These are phyloP conservation scores for Paramormyrops hopkinsi DNA, from an alignment of 2,797 vertebrate genomes.

Conservation along the genomic window DNA sequence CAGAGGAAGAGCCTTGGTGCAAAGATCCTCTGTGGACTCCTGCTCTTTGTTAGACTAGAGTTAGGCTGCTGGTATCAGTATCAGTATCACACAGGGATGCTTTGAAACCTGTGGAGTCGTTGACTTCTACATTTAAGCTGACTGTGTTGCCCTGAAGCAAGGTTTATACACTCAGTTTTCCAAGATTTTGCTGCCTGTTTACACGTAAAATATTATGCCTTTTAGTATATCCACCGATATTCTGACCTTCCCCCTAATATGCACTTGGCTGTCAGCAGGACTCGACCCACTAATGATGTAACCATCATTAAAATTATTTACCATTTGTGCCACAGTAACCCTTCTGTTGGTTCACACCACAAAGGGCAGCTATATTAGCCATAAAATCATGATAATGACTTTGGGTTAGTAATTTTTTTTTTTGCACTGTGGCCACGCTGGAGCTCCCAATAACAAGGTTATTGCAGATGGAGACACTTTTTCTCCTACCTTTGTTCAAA, in stretches of 20 bases:
- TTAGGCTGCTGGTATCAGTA: neutral
- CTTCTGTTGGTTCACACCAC: neutral
- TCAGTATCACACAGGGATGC: conserved; percentile 3
- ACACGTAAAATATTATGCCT: neutral
- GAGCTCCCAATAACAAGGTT: conserved; percentile 82
- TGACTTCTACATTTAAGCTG: neutral
- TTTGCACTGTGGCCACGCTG: conserved; percentile 85
- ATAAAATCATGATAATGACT: neutral
- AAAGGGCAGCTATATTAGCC: neutral
- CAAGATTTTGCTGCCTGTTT: neutral
- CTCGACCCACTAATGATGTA: neutral
- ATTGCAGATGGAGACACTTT: conserved; percentile 72
- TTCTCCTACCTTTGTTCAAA: neutral
- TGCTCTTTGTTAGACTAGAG: neutral
- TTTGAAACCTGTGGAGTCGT: neutral
- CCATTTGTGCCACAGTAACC: neutral
- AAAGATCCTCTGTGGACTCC: neutral
- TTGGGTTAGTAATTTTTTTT: conserved; percentile 33
- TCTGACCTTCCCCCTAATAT: neutral
- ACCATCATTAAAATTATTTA: neutral
- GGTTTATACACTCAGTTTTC: neutral
- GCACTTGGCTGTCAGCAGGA: neutral
- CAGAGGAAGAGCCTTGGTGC: neutral
- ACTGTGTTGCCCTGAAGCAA: neutral
- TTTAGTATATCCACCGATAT: neutral